Evolutionary conservation across 1,140 invertebrate species (phyloP), one percentile per base, ranked within the genome.

Genomic region (Anoplophora glabripennis): DNA sequence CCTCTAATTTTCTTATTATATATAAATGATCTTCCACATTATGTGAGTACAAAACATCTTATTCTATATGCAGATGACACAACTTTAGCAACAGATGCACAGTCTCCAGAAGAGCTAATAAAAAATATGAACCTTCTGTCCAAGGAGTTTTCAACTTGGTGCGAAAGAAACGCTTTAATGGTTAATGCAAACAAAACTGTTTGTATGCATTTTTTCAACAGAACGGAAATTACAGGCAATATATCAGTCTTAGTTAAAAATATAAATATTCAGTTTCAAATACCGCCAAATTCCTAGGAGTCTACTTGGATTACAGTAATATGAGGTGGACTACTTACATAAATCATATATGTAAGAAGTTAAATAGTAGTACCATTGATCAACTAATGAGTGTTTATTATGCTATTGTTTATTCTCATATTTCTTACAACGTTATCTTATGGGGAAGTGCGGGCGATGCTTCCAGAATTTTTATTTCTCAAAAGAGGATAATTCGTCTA

Each of bases 31-130:
- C 18, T 44, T 2, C 14, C 41, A 14, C 10, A 44, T 17, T 44
- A 44, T 9, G 14, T 44, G 3, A 44, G 41, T 18, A 12, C 14
- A 17, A 44, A 44, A 2, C 14, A 44, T 15, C 11, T 44, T 9
- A 14, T 44, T 44, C 14, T 44, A 48, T 48, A 48, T 48, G 46
- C 46, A 17, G 46, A 48, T 48, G 18, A 28, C 14, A 48, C 18
- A 11, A 48, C 46, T 4, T 33, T 48, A 2, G 46, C 46, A 9
- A 48, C 46, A 28, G 46, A 48, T 21, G 46, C 46, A 33, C 7
- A 33, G 5, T 28, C 18, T 4, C 3, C 15, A 28, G 46, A 48
- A 34, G 46, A 48, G 46, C 46, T 48, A n/a, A n/a, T 18, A 4
- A n/a, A n/a, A 34, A 48, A 48, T 12, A 48, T 48, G 46, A 48